Evolutionary conservation across 2,113 vertebrate genomes (phyloP).

Genomic region (Ochotona curzoniae): DNA sequence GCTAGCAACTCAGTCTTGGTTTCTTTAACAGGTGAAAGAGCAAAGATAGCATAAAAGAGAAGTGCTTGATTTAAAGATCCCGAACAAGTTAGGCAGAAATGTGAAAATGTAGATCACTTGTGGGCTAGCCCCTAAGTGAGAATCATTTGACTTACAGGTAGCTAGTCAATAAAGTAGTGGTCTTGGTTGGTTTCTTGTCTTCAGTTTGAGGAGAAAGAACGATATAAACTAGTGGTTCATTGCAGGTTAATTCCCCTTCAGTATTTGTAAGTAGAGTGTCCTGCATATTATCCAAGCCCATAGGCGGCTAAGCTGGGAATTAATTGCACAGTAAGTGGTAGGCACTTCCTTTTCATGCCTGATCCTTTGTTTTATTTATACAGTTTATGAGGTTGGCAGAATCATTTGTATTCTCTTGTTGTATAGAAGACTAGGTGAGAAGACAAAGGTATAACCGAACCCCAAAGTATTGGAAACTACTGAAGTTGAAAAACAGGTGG

Average conservation of each 20-base stretch:
- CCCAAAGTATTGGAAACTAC: not conserved
- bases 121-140: slow-evolving; percentile 44
- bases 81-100: slow-evolving; percentile 43
- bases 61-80: not conserved
- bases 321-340: not conserved
- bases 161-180: not conserved
- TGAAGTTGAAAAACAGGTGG: slow-evolving; percentile 32
- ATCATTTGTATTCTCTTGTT: slow-evolving; percentile 23
- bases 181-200: slow-evolving; percentile 24
- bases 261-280: slow-evolving; percentile 24
- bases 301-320: not conserved
- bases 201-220: slow-evolving; percentile 36
- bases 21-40: slow-evolving; percentile 34
- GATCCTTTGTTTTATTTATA: slow-evolving; percentile 12
- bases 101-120: slow-evolving; percentile 31
- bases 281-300: slow-evolving; percentile 46
- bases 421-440: slow-evolving; percentile 36
- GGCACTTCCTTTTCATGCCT: not conserved
- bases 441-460: not conserved
- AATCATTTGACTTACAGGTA: slow-evolving; percentile 5
- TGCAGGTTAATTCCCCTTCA: slow-evolving; percentile 32
- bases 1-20: not conserved
- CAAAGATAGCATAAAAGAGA: not conserved
- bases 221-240: slow-evolving; percentile 27
- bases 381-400: not conserved